Evolutionary conservation across 1,140 invertebrate genomes (phyloP), one percentile per base, ranked within the genome.

Genomic region (Gonatopus flavifemur): DNA sequence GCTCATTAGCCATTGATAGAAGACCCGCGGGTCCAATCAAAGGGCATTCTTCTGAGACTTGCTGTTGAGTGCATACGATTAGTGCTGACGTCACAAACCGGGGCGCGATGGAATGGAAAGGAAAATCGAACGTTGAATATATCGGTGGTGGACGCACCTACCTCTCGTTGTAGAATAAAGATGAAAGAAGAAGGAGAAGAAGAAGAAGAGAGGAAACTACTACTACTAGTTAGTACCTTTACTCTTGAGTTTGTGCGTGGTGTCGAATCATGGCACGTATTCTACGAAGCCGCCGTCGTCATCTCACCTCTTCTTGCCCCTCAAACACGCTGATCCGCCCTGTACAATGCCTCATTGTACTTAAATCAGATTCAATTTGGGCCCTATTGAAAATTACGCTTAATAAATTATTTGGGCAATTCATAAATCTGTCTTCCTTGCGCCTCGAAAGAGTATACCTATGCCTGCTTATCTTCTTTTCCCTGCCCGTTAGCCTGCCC

Each of bases 311-410:
- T n/a, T n/a, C n/a, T n/a, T n/a, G n/a, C n/a, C n/a, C n/a, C n/a
- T n/a, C n/a, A n/a, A n/a, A n/a, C n/a, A n/a, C 41, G 33, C 47
- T 48, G 52, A 45, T 49, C 58, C 40, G 60, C 39, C 57, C 46
- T 45, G 54, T 63, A 77, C 74, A 78, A 76, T 76, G 59, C 56
- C 35, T 62, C 64, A 74, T 77, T 76, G 73, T 78, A 70, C 69
- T 78, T 78, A 77, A 77, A 78, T 78, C 76, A 77, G 73, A 77
- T 77, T 78, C 75, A 78, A 78, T 78, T 78, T 78, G 72, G 70
- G 59, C 44, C 73, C 70, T 71, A 76, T 78, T 76, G 70, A 77
- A 76, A 76, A 78, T 77, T 77, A 77, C 68, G 69, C 67, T 77
- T 76, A 76, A 78, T 78, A 78, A 74, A 78, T 77, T 77, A 75